Evolutionary conservation across 2,113 vertebrate species (phyloP), one percentile per base, ranked within the genome.

Genomic region (Muntiacus muntjak): DNA sequence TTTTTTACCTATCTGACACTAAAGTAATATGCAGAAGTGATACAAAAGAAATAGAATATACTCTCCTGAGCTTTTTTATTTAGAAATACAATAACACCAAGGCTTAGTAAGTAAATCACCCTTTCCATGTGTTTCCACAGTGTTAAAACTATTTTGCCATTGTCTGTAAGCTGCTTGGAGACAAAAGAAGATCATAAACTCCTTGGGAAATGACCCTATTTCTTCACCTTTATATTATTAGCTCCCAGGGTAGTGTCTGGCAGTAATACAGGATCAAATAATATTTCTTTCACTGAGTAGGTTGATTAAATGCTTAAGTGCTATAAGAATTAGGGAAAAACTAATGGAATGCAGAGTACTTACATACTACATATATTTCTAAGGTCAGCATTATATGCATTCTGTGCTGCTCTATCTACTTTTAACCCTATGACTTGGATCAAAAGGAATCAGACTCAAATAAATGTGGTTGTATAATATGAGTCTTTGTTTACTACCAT

Each of bases 261-360:
- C n/a, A 86, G 76, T 4, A 89, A 10, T 58, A 67, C 76, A 4
- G 2, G 45, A 55, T 89, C 17, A 89, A 60, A n/a, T 74, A 67
- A 52, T 94, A 81, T 64, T 89, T 86, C 1, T 45, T 50, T 55
- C 90, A 26, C 2, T 5, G 2, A 91, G 8, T 62, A 26, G 14
- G 1, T 87, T 95, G 33, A 62, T 74, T 47, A 85, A 81, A 78
- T 93, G 25, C 28, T 58, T 81, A 45, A 81, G 54, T 94, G 26
- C 21, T 87, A 9, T n/a, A 28, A 3, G 4, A 89, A 83, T 76
- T 86, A 76, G 9, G 91, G 28, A 64, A 82, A 94, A 81, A 3
- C 13, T 21, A 19, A 78, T 50, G 60, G 5, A 55, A 3, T 47
- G 19, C 2, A 2, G 2, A 47, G 13, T 81, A 16, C 2, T 71